Base-by-base conservation (phyloP, 2,797 vertebrate genomes). In the Gephyroberyx darwinii region DNA sequence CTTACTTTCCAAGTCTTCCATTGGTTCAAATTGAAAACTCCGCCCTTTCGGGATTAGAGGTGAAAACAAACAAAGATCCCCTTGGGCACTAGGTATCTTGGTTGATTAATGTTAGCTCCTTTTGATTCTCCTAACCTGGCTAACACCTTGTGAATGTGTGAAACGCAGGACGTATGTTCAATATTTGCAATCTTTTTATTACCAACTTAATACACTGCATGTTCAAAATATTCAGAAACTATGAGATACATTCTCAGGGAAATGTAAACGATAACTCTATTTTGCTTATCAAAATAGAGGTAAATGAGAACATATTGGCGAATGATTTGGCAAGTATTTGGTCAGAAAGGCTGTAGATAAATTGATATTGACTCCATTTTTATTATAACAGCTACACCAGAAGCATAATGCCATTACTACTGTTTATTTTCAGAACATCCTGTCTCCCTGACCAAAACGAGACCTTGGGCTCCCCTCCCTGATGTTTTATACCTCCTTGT, bases 11-110 rank as follows among this genome's bases (percentile, higher is more conserved):
- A 0, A 41, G 4, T 41, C 39, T 41, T 41, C 2, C 14, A 45
- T 1, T 2, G 2, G 10, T 4, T 0, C 13, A 26, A 20, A 3
- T 0, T 0, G 1, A 13, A 16, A 48, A 31, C 68, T 7, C 63
- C 78, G 56, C 71, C 69, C 71, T 7, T 0, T 16, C 8, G 14
- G 50, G 22, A 50, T 12, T 1, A 17, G 8, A 17, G 1, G 0
- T 1, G 0, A 1, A 0, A 0, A 0, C 69, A 0, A 74, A 54
- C 0, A 35, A 82, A 41, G 2, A 22, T 3, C 4, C n/a, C 1
- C 5, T 30, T 5, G 9, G 12, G 39, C 12, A 2, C 5, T 9
- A 10, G 12, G 60, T n/a, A 8, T 30, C 3, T 52, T 12, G 13
- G 19, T 37, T 19, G 7, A 14, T 2, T 7, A 9, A 22, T n/a